Evolutionary conservation across 1,140 invertebrate species (phyloP), one percentile per base, ranked within the genome.

Genomic region (Pogonognathellus flavescens): DNA sequence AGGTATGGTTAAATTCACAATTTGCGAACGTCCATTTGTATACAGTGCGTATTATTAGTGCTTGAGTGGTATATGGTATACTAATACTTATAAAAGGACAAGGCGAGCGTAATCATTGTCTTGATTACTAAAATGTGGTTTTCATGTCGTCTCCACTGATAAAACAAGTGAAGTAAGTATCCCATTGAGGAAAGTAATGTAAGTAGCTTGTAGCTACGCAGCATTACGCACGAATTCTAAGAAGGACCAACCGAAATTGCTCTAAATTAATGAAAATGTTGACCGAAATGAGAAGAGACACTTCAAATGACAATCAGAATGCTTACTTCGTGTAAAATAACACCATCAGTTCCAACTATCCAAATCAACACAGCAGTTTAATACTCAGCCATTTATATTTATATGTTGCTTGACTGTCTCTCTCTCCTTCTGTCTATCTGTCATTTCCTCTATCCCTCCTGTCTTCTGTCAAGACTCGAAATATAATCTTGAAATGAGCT

Each of bases 221-320:
- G 18, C 8, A 62, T 62, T 18, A 20, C n/a, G 18, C 18, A 55
- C 53, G 16, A 16, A 55, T 55, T 14, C 53, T 41, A 41, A 41
- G 53, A 55, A 53, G 53, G 11, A 11, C 53, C 10, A 1, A 5
- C 2, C 16, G 1, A 16, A 55, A 14, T 55, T 55, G 2, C 53
- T 55, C 53, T 41, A 41, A 41, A 41, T 41, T 41, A 41, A 41
- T 41, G 31, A 41, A 55, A 66, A 66, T 76, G n/a, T 76, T 76
- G 70, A 50, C 41, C 41, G 31, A 50, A 76, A 50, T 31, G 70
- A 76, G 66, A 72, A 49, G 11, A 72, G 70, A 76, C 41, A 76
- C 31, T 76, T 76, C 6, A 14, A 76, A 14, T 49, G 70, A 50
- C 70, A 76, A 76, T 76, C 70, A 76, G 31, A 76, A 76, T 76